Base-by-base conservation (phyloP, 2,113 vertebrate genomes). In the Heterocephalus glaber region DNA sequence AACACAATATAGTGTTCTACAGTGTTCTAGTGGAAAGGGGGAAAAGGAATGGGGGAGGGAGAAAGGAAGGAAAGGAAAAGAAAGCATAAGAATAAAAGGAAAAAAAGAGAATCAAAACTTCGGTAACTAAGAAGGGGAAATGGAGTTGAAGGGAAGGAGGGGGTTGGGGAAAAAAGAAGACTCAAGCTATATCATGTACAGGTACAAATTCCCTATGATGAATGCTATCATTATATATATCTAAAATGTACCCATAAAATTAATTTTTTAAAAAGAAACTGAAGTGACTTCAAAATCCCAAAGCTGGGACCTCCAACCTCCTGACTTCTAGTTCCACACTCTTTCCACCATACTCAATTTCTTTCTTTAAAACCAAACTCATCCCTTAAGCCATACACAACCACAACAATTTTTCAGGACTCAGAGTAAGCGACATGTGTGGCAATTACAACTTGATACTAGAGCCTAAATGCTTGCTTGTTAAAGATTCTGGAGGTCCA, bases 301-400 rank as follows among this genome's bases (percentile, higher is more conserved):
- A 81, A 49, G 47, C 54, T 54, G 38, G 60, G 24, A 54, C 13
- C n/a, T 58, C 86, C 47, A 33, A 19, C 54, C 30, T 86, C 65
- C 49, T 49, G 33, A 63, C 41, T 68, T 89, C 6, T 17, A 24
- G 7, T 26, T 65, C 47, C 20, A 12, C 24, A 52, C 24, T 63
- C 66, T 38, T 79, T 76, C 44, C n/a, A 90, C 16, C 20, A 20
- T 13, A 33, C 11, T 47, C 60, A 86, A 9, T 35, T 16, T 30
- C 49, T 54, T 89, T 35, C 86, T 90, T 52, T 80, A 82, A 97
- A 90, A 49, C 28, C n/a, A 87, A 93, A 58, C 13, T 61, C 70
- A 68, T 17, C 13, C 58, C 44, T 41, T 76, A 88, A 68, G 33
- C 54, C 74, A 44, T 44, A 72, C 81, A 86, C 47, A 87, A 74